Evolutionary conservation across 2,113 vertebrate species (phyloP).

Genomic region (Guaruba guarouba): DNA sequence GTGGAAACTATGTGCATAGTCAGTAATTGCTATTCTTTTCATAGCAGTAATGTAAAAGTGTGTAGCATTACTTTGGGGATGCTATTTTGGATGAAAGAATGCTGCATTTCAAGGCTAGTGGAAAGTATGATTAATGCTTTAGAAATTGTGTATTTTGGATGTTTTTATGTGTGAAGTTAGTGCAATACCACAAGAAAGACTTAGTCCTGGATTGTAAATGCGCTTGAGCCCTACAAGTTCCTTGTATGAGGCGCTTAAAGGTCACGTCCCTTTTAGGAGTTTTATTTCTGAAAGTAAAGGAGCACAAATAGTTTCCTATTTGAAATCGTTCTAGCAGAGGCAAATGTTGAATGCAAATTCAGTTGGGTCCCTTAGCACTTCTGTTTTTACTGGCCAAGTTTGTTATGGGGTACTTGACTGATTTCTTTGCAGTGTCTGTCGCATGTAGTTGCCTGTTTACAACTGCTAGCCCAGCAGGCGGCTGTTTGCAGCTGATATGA

Average conservation of each 20-base stretch:
- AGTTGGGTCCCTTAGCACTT: background rate
- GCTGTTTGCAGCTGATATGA: background rate
- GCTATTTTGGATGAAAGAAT: constrained; percentile 41
- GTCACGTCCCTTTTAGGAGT: background rate
- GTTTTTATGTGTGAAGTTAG: background rate
- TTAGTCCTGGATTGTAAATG: constrained; percentile 1
- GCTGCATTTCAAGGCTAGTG: background rate
- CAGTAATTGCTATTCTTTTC: constrained; percentile 1
- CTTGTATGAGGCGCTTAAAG: constrained; percentile 1
- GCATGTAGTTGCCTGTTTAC: background rate
- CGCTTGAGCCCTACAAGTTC: background rate
- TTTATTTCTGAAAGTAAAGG: constrained; percentile 12
- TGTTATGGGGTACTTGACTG: background rate
- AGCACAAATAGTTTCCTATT: constrained; percentile 14
- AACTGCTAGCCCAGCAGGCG: background rate
- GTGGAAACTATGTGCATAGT: background rate
- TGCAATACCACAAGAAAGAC: background rate
- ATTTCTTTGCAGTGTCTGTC: background rate
- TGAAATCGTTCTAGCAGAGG: constrained; percentile 67
- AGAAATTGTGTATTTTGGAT: constrained; percentile 40
- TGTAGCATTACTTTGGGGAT: constrained; percentile 4
- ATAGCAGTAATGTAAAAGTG: constrained; percentile 21
- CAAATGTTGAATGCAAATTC: background rate
- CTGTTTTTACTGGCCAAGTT: background rate
- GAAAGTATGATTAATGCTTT: constrained; percentile 47